A percentile compares a stretch with the other conserved stretches of the same genome.
These are phyloP conservation scores for Eristalinus sepulchralis DNA, from an alignment of 2,888 invertebrate genomes.

Conservation along the genomic window DNA sequence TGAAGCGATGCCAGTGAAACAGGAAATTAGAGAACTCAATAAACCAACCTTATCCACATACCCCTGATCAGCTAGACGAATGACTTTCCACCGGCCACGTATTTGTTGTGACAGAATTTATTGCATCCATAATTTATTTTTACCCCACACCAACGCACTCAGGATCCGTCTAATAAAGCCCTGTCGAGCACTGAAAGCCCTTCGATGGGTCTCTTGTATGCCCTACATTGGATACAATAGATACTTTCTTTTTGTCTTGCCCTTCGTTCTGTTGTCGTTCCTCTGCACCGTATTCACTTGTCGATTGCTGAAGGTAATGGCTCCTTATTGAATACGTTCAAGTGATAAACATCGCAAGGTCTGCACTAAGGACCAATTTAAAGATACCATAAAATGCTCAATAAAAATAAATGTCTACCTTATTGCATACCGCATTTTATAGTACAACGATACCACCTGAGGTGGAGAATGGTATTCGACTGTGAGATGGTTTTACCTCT, in stretches of 20 bases:
- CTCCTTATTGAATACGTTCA: slow-evolving; percentile 68
- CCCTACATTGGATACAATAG: slow-evolving; percentile 53
- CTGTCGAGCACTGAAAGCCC: slow-evolving; percentile 39
- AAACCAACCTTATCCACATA: slow-evolving; percentile 13
- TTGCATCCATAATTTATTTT: slow-evolving; percentile 66
- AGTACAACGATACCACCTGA: slow-evolving; percentile 38
- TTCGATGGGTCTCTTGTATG: slow-evolving; percentile 22
- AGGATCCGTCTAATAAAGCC: neutral
- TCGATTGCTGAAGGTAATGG: slow-evolving; percentile 64
- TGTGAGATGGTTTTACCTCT: slow-evolving; percentile 18
- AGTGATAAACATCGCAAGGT: slow-evolving; percentile 67
- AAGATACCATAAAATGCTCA: slow-evolving; percentile 67
- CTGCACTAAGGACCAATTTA: slow-evolving; percentile 71
- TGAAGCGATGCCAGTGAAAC: neutral
- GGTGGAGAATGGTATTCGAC: neutral
- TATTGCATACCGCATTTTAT: slow-evolving; percentile 69
- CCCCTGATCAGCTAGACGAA: slow-evolving; percentile 40
- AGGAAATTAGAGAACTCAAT: slow-evolving; percentile 56
- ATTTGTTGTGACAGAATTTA: slow-evolving; percentile 68
- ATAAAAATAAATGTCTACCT: slow-evolving; percentile 70
- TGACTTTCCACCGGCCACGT: slow-evolving; percentile 41
- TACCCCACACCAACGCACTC: neutral
- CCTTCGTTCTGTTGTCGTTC: neutral
- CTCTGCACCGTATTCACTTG: slow-evolving; percentile 58
- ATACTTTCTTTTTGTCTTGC: slow-evolving; percentile 38